Evolutionary conservation across 2,888 invertebrate genomes (phyloP).

Genomic region (Chrysodeixis includens): DNA sequence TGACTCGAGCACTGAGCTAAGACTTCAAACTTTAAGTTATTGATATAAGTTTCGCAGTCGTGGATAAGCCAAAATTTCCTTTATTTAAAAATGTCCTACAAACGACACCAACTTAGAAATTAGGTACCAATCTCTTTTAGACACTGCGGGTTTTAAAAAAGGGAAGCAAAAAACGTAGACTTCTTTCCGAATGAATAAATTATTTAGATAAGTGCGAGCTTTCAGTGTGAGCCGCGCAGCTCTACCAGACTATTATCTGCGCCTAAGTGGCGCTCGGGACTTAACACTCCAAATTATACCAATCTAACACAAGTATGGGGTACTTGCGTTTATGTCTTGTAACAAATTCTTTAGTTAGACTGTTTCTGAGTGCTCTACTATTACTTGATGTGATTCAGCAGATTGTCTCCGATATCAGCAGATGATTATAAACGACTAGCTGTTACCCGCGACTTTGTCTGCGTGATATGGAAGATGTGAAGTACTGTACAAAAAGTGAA

Average conservation of each 20-base stretch:
- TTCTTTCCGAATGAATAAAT: background rate
- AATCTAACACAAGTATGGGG: background rate
- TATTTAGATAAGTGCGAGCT: background rate
- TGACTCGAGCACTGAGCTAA: background rate
- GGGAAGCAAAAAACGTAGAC: conserved; percentile 4
- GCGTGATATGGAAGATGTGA: too few relatives aligned
- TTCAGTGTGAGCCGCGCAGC: background rate
- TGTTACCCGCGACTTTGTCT: too few relatives aligned
- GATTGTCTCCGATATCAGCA: background rate
- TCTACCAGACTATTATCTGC: background rate
- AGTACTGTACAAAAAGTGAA: too few relatives aligned
- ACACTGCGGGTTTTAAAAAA: background rate
- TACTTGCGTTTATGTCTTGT: background rate
- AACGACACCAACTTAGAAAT: background rate
- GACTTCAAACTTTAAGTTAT: too few relatives aligned
- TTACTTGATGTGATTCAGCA: conserved; percentile 2
- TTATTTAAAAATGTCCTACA: too few relatives aligned
- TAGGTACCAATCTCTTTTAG: background rate
- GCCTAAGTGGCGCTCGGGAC: background rate
- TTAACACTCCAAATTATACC: conserved; percentile 1
- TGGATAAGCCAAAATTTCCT: too few relatives aligned
- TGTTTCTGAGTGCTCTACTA: background rate
- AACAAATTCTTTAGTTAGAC: background rate
- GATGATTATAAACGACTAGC: background rate
- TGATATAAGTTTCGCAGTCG: too few relatives aligned